Evolutionary conservation across 2,888 invertebrate species (phyloP), one percentile per base, ranked within the genome.

Genomic region (Tortrix viridana): DNA sequence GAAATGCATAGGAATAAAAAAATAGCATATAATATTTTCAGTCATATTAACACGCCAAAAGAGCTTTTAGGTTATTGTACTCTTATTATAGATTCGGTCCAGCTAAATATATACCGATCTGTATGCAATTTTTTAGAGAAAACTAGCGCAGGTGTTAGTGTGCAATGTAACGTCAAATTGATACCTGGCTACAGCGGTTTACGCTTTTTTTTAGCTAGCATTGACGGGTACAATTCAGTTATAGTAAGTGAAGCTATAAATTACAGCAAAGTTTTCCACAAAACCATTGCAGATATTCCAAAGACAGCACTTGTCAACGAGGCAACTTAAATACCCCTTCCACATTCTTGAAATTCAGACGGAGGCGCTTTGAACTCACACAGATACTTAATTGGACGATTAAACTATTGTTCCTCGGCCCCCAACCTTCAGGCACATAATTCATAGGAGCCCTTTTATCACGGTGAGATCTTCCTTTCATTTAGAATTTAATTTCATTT

Each of bases 401-500:
- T 90, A 92, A 80, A 86, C 89, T 86, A 90, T 92, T 92, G 91
- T 92, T 85, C 83, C 80, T 71, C 73, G 70, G 74, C 85, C 90
- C 84, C 79, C 78, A 77, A 72, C 79, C 82, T 82, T 84, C 82
- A 79, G 82, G 80, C 14, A 82, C 79, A 87, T 89, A 85, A 88
- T 86, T 91, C 89, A 90, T 89, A 85, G 85, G 75, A 77, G 80
- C 81, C 88, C 88, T 81, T 86, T 88, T 85, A 88, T 86, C 83
- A 85, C 80, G 79, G 79, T 69, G 69, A 81, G 85, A 85, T 86
- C 76, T 81, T 82, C 87, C 88, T 88, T 89, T 90, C 89, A 90
- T 86, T 86, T 79, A 84, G 86, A 89, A 89, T 91, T 90, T 91
- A 89, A 92, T 92, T 91, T 91, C 87, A 88, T 90, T 86, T 86